These are phyloP conservation scores for Brotula barbata DNA, from an alignment of 2,797 vertebrate species.

Conservation along the genomic window DNA sequence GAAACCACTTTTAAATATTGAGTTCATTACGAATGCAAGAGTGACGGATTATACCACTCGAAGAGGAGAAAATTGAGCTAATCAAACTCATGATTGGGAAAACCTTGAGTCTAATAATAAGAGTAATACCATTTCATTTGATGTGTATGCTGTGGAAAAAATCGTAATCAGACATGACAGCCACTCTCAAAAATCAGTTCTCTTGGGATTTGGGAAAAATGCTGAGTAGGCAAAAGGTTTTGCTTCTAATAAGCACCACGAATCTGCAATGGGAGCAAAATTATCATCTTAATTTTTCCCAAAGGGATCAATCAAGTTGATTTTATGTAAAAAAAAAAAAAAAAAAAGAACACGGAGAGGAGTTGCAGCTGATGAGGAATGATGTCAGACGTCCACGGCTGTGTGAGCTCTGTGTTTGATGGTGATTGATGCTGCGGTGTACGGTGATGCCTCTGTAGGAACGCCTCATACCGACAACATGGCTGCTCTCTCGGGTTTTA, in stretches of 20 bases:
- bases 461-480: constrained; percentile 3
- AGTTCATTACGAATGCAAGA: not conserved
- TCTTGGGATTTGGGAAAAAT: not conserved
- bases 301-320: constrained; percentile 18
- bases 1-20: not conserved
- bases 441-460: not conserved
- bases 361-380: constrained; percentile 19
- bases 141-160: no score
- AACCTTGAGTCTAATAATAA: no score
- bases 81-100: no score
- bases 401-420: constrained; percentile 20
- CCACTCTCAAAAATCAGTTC: not conserved
- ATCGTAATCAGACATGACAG: no score
- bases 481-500: not conserved
- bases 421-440: constrained; percentile 25
- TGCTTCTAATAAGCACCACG: constrained; percentile 5
- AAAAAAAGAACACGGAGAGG: constrained; percentile 3
- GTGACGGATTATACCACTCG: no score
- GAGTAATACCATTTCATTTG: no score
- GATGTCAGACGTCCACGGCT: constrained; percentile 12
- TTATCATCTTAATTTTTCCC: constrained; percentile 5
- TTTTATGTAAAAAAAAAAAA: constrained; percentile 3
- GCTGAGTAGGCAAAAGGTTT: constrained; percentile 2
- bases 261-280: constrained; percentile 8
- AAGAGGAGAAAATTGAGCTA: no score